Percentiles rank a stretch among this genome's conserved stretches.
These are phyloP conservation scores for Seira musarum DNA, from an alignment of 2,888 invertebrate species.

Conservation along the genomic window DNA sequence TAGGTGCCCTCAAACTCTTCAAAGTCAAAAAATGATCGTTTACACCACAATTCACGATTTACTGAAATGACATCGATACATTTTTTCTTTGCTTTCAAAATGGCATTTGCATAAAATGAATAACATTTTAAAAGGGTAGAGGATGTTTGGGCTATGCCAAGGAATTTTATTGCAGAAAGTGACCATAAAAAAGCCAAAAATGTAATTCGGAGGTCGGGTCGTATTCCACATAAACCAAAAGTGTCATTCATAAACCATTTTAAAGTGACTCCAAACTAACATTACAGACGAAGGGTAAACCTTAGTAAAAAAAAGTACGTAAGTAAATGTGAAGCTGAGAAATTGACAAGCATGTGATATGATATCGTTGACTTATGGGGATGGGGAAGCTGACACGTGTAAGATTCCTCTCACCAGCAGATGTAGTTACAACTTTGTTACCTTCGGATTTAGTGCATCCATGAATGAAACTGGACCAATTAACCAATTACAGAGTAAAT, in stretches of 20 bases:
- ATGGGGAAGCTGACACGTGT: not conserved
- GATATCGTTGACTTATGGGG: not conserved
- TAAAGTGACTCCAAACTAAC: no score
- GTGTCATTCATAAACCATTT: no score
- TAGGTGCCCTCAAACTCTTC: not conserved
- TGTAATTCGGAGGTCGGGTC: conserved; percentile 6
- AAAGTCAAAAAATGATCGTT: not conserved
- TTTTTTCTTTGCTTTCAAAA: not conserved
- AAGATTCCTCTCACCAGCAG: not conserved
- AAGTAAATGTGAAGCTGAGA: not conserved
- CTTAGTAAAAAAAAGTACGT: not conserved
- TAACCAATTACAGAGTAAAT: conserved; percentile 35
- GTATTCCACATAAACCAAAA: no score
- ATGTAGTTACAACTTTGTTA: not conserved
- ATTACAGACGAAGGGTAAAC: no score
- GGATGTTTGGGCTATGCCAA: not conserved
- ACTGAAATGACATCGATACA: not conserved
- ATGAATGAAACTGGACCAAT: conserved; percentile 23
- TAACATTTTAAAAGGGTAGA: not conserved
- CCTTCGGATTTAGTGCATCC: not conserved
- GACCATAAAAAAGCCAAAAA: not conserved
- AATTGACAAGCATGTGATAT: not conserved
- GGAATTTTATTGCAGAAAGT: conserved; percentile 9
- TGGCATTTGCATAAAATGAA: not conserved
- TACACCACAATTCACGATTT: not conserved